A percentile compares a stretch with the other conserved stretches of the same genome.
Conservation (phyloP, 1,140 invertebrate genomes). For the Acarapis woodi region DNA sequence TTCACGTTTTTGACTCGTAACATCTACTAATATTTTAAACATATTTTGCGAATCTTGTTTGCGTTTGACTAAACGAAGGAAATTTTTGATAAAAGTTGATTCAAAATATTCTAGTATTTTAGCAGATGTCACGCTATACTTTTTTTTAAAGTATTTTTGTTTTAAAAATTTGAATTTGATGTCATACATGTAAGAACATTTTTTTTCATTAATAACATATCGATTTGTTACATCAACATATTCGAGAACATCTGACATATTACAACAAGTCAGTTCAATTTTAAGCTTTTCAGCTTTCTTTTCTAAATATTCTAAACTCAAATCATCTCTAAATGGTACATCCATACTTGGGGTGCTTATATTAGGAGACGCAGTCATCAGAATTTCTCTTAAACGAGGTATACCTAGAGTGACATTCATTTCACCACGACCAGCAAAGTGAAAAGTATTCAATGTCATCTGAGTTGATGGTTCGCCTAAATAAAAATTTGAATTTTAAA, state of each 20-base stretch:
- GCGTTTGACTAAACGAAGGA: conserved; percentile 15
- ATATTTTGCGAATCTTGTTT: conserved; percentile 10
- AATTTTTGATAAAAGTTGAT: conserved; percentile 16
- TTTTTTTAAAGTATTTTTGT: conserved; percentile 32
- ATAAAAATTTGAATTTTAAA: too few relatives aligned
- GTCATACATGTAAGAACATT: conserved; percentile 14
- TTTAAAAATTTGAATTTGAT: conserved; percentile 38
- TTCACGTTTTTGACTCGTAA: not conserved
- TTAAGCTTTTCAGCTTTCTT: conserved; percentile 31
- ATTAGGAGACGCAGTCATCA: conserved; percentile 70
- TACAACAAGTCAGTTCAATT: conserved; percentile 38
- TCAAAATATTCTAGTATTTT: conserved; percentile 25
- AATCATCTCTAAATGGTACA: conserved; percentile 27
- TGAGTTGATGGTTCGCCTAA: conserved; percentile 98
- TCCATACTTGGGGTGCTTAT: conserved; percentile 91
- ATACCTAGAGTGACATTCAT: conserved; percentile 99
- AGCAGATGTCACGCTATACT: conserved; percentile 33
- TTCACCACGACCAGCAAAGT: conserved; percentile 95
- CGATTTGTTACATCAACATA: conserved; percentile 32
- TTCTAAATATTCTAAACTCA: conserved; percentile 4
- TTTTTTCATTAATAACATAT: conserved; percentile 18
- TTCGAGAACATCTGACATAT: conserved; percentile 42
- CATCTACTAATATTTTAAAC: conserved; percentile 4
- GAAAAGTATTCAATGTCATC: conserved; percentile 99
- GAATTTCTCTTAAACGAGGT: conserved; percentile 74